Base-by-base conservation (phyloP, 1,140 invertebrate species). In the Ericerus pela region DNA sequence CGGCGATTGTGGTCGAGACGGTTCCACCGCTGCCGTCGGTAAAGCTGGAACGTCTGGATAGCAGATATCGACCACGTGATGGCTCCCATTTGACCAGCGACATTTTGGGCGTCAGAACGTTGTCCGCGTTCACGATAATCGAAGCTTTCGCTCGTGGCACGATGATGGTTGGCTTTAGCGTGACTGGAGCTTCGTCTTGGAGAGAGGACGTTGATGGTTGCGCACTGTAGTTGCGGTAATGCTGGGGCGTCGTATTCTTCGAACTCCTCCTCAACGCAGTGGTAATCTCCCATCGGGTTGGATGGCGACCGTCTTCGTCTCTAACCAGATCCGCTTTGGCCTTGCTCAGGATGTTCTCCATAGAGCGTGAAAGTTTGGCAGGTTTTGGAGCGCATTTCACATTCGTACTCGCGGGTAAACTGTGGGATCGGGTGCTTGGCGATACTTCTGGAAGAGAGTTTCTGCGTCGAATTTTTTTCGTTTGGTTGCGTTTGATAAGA, bases 81-180 rank as follows among this genome's bases (percentile, higher is more conserved):
- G 41, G 41, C 20, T 47, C 41, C 41, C 41, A 47, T 47, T 47
- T 47, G 41, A 47, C 41, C 3, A 47, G 36, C 12, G 57, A 53
- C 0, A 53, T 41, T 12, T 52, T 52, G 8, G 51, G 53, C 26
- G 38, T 22, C 22, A 56, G 41, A 18, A 38, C 26, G 11, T 54
- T 58, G 29, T 58, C 57, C 22, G 53, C 51, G 38, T 58, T 24
- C 8, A 47, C 26, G 11, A 47, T 47, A 2, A 47, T 3, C 41
- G 41, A 16, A 22, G 12, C 8, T 47, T 47, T 5, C 41, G 20
- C 8, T 47, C 41, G 2, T 18, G 16, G 11, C 26, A 24, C 8
- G 30, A 33, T 8, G 12, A 47, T 18, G 36, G 41, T 26, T 43
- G 38, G 36, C 53, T 24, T 22, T 12, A 52, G 37, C 22, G 27